Evolutionary conservation across 2,797 vertebrate species (phyloP), one percentile per base, ranked within the genome.

Genomic region (Melanotaenia pygmaea): DNA sequence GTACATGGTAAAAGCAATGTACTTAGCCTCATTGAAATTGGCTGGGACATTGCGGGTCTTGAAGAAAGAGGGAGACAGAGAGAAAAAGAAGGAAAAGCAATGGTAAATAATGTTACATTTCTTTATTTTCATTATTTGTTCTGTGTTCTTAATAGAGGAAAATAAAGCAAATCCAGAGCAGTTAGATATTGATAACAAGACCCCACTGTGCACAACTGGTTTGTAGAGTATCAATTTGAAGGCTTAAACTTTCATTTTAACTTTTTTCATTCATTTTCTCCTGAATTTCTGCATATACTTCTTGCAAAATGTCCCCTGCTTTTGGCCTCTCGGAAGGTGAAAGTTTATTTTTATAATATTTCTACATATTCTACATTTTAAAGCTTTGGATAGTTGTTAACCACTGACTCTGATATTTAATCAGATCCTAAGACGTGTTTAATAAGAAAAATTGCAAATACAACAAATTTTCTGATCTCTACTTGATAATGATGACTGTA

Each of bases 1-100:
- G 56, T 99, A 99, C 98, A 99, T 99, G 30, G 98, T 99, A 76
- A 99, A 99, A 86, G 98, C 98, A 37, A 99, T 99, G 81, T 99
- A 99, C 83, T 99, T 99, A 7, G 98, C 97, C 91, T 99, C 98
- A 0, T 99, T 99, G 91, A 99, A 99, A 90, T 99, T 99, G 61
- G 98, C 97, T 0, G 98, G 97, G 30, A 99, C 97, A 2, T 99
- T 99, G 88, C 97, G 96, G 24, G 98, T 99, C 95, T 93, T 64
- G 1, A 24, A 77, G 51, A 74, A 62, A 71, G 24, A 65, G 14
- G 38, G 28, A 59, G n/a, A 53, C 20, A 64, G 13, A 68, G 35
- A 24, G 5, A 56, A 16, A 50, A 53, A 37, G 26, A 53, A 22
- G 72, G 37, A 53, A 3, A 74, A 67, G 38, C 20, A 3, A 50